Evolutionary conservation across 1,140 invertebrate species (phyloP).

Genomic region (Archegozetes longisetosus): DNA sequence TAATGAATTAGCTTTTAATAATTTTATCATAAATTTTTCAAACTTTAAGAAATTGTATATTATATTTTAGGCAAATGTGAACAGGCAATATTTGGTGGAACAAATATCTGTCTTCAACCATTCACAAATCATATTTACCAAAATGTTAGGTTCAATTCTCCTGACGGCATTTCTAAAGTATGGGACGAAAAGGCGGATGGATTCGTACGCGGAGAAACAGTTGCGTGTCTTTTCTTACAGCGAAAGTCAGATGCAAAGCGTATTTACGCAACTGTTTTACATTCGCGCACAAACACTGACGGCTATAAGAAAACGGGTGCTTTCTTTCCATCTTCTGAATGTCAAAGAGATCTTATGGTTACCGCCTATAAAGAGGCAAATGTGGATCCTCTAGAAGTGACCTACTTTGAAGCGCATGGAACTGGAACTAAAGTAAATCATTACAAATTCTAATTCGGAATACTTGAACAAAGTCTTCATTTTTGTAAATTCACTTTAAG

Average conservation of each 20-base stretch:
- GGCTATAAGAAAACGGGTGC: conserved; percentile 38
- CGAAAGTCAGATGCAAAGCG: conserved; percentile 37
- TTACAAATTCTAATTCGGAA: too few species aligned
- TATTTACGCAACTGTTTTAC: conserved; percentile 61
- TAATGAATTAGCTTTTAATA: too few species aligned
- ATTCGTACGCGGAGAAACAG: conserved; percentile 54
- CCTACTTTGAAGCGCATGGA: conserved; percentile 33
- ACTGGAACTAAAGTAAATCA: conserved; percentile 39
- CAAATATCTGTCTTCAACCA: conserved; percentile 67
- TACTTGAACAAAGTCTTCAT: too few species aligned
- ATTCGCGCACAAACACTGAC: conserved; percentile 40
- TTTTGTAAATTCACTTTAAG: too few species aligned
- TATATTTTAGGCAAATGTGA: too few species aligned
- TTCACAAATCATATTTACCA: conserved; percentile 74
- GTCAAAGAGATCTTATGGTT: conserved; percentile 27
- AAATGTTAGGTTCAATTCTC: conserved; percentile 36
- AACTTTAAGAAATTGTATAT: too few species aligned
- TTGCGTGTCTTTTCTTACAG: conserved; percentile 37
- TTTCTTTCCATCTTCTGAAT: conserved; percentile 23
- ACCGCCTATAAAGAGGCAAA: conserved; percentile 27
- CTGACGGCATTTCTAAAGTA: conserved; percentile 73
- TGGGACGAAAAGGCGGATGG: conserved; percentile 77
- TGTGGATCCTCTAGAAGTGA: conserved; percentile 27
- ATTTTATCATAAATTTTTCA: too few species aligned
- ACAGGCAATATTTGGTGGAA: too few species aligned